phyloP scores from a whole-genome alignment of 2,888 invertebrate species.

The Seladonia tumulorum region DNA sequence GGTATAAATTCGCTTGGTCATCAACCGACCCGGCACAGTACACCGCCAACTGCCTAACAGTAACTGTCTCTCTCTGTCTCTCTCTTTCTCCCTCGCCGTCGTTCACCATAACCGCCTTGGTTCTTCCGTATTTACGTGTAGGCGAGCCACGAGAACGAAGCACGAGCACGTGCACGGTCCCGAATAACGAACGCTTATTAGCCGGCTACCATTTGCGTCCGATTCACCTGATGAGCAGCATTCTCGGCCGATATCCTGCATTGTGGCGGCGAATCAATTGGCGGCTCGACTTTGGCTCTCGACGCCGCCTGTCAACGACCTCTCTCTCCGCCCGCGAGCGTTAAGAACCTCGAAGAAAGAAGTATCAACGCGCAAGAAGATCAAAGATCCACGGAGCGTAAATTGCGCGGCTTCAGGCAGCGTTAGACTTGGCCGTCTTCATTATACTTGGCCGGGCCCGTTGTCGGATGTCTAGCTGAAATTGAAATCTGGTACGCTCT shows the following conservation, averaged over 20 bases:
- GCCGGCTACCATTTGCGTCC: conserved; percentile 77
- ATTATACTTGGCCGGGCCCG: neutral
- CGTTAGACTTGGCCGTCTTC: neutral
- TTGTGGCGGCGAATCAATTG: conserved; percentile 69
- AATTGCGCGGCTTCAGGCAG: conserved; percentile 15
- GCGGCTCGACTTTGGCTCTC: conserved; percentile 32
- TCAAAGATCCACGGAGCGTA: conserved; percentile 11
- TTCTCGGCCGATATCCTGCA: conserved; percentile 65
- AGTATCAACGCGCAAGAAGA: conserved; percentile 1
- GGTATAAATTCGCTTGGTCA: conserved; percentile 67
- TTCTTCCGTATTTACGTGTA: conserved; percentile 69
- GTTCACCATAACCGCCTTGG: conserved; percentile 10
- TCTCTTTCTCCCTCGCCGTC: conserved; percentile 17
- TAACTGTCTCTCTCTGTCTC: conserved; percentile 68
- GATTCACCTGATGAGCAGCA: conserved; percentile 80
- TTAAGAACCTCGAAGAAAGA: neutral
- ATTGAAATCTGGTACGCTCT: conserved; percentile 5
- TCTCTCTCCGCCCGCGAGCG: neutral
- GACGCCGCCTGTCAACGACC: conserved; percentile 20
- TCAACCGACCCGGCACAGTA: conserved; percentile 57
- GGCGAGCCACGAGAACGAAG: conserved; percentile 32
- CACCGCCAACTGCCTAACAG: conserved; percentile 65
- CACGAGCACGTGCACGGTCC: conserved; percentile 47
- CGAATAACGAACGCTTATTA: conserved; percentile 75
- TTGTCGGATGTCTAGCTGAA: neutral